Evolutionary conservation across 1,140 invertebrate species (phyloP).

Genomic region (Diploscapter pachys): DNA sequence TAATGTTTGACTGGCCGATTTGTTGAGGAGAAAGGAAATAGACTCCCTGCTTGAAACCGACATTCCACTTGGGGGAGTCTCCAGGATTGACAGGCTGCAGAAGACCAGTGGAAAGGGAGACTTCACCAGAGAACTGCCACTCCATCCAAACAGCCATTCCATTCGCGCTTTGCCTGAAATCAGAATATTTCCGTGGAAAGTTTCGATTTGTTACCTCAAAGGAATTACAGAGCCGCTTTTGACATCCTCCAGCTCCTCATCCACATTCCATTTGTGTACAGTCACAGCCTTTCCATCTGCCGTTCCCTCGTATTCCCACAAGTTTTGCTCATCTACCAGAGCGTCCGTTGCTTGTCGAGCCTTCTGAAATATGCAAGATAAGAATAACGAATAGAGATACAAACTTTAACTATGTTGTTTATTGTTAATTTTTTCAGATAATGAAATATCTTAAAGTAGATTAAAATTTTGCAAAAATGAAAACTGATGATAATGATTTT

Average conservation of each 20-base stretch:
- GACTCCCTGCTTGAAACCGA: slow-evolving; percentile 77
- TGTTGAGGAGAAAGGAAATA: slow-evolving; percentile 63
- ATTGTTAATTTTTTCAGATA: too few species aligned
- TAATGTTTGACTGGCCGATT: too few species aligned
- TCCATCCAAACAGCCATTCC: slow-evolving; percentile 73
- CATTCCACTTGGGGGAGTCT: slow-evolving; percentile 73
- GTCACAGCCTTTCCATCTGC: slow-evolving; percentile 66
- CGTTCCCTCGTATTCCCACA: slow-evolving; percentile 85
- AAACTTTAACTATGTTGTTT: too few species aligned
- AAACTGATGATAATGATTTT: background rate
- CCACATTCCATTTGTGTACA: slow-evolving; percentile 66
- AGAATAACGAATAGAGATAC: background rate
- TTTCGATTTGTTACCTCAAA: background rate
- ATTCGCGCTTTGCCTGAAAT: slow-evolving; percentile 60
- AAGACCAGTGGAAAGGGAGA: background rate
- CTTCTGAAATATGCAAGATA: slow-evolving; percentile 64
- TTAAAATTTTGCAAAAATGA: background rate
- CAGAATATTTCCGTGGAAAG: background rate
- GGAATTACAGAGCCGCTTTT: slow-evolving; percentile 13
- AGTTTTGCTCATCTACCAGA: slow-evolving; percentile 78
- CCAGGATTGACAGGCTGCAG: slow-evolving; percentile 63
- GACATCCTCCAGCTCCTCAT: slow-evolving; percentile 13
- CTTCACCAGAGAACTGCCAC: slow-evolving; percentile 63
- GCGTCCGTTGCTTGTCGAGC: slow-evolving; percentile 74
- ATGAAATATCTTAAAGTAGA: too few species aligned